Conservation (phyloP, 2,113 vertebrate species). For the Pardalotus punctatus region DNA sequence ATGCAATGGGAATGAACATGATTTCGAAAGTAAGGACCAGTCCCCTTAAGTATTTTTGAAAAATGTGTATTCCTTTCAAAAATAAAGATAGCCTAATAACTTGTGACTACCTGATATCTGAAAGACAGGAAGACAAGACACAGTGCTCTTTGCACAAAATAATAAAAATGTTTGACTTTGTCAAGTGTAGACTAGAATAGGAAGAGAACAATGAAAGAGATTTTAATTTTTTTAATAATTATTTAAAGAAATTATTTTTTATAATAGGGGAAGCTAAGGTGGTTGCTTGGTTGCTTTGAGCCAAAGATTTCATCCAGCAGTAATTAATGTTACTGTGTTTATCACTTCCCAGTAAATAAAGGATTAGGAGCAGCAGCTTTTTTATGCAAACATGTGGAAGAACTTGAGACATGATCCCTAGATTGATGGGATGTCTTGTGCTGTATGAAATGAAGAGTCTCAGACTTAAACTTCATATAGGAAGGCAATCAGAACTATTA, state of each 20-base stretch:
- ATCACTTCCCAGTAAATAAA: neutral
- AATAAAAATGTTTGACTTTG: neutral
- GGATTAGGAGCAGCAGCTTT: neutral
- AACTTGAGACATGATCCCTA: neutral
- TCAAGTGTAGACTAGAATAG: neutral
- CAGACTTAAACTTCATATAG: neutral
- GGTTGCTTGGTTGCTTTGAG: neutral
- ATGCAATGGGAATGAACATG: constrained; percentile 99
- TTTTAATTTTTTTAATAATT: neutral
- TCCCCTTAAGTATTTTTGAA: neutral
- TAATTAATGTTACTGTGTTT: neutral
- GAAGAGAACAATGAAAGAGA: neutral
- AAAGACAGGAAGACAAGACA: neutral
- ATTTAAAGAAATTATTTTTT: neutral
- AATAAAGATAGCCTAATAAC: neutral
- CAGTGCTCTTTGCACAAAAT: neutral
- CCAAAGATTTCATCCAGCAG: neutral
- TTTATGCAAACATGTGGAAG: neutral
- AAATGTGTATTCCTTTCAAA: neutral
- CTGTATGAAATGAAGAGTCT: neutral
- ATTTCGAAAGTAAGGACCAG: constrained; percentile 87
- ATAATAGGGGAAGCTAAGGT: neutral
- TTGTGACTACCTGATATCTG: neutral
- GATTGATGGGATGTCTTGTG: neutral
- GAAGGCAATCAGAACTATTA: neutral